phyloP scores from a whole-genome alignment of 2,113 vertebrate genomes.

The Nannospalax galili region DNA sequence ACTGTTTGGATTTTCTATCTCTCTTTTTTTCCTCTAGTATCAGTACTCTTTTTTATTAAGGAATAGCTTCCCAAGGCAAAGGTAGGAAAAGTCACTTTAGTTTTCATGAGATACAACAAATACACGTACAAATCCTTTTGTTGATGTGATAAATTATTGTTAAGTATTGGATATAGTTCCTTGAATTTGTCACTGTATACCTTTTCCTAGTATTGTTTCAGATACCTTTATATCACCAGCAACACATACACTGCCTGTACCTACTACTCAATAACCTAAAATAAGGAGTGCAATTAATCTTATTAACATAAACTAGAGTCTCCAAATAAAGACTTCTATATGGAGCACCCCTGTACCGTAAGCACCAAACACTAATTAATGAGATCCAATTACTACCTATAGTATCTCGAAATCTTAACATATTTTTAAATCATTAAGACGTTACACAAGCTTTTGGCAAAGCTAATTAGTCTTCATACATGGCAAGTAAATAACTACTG shows the following conservation, averaged over 20 bases:
- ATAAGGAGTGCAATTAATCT: slow-evolving; percentile 41
- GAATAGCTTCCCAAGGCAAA: slow-evolving; percentile 36
- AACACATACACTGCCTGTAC: slow-evolving; percentile 16
- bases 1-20: neutral
- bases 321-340: neutral
- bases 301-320: slow-evolving; percentile 46
- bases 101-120: slow-evolving; percentile 26
- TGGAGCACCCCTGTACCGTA: neutral
- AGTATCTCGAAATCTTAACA: neutral
- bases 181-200: slow-evolving; percentile 8
- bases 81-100: slow-evolving; percentile 42
- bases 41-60: slow-evolving; percentile 41
- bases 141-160: slow-evolving; percentile 1
- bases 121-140: slow-evolving; percentile 54
- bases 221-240: slow-evolving; percentile 26
- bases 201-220: slow-evolving; percentile 36
- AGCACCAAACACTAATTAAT: slow-evolving; percentile 42
- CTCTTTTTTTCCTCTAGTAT: neutral
- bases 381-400: neutral
- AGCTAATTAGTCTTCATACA: slow-evolving; percentile 32
- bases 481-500: neutral
- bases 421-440: slow-evolving; percentile 25
- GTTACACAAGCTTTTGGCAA: neutral
- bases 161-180: slow-evolving; percentile 27
- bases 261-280: slow-evolving; percentile 41